These are phyloP conservation scores for Acutogordius australiensis DNA, from an alignment of 2,888 invertebrate genomes.

Conservation along the genomic window DNA sequence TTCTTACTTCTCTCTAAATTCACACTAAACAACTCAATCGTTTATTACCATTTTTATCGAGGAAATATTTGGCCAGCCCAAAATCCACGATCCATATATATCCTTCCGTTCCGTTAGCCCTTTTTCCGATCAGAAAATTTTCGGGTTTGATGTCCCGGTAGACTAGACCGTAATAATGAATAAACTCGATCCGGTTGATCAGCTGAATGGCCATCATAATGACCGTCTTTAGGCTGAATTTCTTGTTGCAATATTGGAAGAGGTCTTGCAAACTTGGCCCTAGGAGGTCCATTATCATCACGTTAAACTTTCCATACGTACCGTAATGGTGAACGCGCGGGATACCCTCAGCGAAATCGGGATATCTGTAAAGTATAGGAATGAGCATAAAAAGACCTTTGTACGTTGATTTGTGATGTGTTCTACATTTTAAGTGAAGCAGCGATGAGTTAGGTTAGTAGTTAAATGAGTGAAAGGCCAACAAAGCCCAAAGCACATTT, in stretches of 20 bases:
- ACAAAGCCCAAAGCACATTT: too few relatives aligned
- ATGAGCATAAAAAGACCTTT: too few relatives aligned
- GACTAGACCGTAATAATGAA: conserved; percentile 25
- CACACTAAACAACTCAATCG: too few relatives aligned
- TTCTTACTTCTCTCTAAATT: too few relatives aligned
- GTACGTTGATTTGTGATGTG: too few relatives aligned
- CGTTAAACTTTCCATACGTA: not conserved
- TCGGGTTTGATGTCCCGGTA: conserved; percentile 13
- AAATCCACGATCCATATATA: conserved; percentile 12
- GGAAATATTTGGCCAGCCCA: conserved; percentile 12
- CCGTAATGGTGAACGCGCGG: conserved; percentile 1
- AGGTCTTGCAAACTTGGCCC: conserved; percentile 12
- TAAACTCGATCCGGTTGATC: conserved; percentile 25
- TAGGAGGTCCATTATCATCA: conserved; percentile 13
- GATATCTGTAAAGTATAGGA: too few relatives aligned
- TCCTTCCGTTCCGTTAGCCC: conserved; percentile 3
- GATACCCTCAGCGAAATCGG: conserved; percentile 11
- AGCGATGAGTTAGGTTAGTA: too few relatives aligned
- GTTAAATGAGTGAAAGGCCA: too few relatives aligned
- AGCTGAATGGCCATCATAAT: conserved; percentile 12
- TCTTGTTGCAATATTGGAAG: conserved; percentile 11
- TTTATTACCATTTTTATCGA: conserved; percentile 12
- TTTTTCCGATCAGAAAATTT: conserved; percentile 12
- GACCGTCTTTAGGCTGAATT: conserved; percentile 12
- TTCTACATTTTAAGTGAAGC: too few relatives aligned